phyloP scores from a whole-genome alignment of 2,113 vertebrate genomes.

The Poicephalus gulielmi region DNA sequence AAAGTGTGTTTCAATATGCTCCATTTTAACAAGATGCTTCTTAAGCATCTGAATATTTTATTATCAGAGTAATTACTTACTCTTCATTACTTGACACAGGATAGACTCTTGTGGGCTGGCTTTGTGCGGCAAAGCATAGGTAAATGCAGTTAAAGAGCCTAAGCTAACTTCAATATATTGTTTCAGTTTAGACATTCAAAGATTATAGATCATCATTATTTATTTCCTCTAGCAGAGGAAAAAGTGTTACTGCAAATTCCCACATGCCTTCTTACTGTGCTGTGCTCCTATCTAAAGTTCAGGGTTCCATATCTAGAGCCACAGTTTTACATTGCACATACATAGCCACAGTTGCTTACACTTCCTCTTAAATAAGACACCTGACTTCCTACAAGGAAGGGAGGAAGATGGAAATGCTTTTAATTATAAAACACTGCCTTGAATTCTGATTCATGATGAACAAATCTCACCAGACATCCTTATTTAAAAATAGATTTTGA shows the following conservation, averaged over 20 bases:
- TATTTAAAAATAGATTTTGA: constrained; percentile 49
- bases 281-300: neutral
- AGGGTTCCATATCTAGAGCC: neutral
- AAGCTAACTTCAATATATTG: neutral
- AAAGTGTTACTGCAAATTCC: neutral
- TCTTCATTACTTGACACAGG: neutral
- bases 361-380: neutral
- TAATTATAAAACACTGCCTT: constrained; percentile 10
- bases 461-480: neutral
- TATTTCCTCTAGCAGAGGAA: neutral
- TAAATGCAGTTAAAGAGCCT: neutral
- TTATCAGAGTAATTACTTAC: neutral
- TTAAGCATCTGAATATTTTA: neutral
- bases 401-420: constrained; percentile 3
- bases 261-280: neutral
- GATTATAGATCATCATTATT: neutral
- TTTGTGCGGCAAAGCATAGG: neutral
- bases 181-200: neutral
- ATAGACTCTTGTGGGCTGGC: neutral
- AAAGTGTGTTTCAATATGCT: neutral
- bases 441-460: neutral
- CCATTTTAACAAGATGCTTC: neutral
- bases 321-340: neutral
- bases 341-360: neutral
- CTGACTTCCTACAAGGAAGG: neutral